Percentiles rank a stretch among this genome's conserved stretches.
These are phyloP conservation scores for Bombus breviceps DNA, from an alignment of 1,140 invertebrate species.

Conservation along the genomic window DNA sequence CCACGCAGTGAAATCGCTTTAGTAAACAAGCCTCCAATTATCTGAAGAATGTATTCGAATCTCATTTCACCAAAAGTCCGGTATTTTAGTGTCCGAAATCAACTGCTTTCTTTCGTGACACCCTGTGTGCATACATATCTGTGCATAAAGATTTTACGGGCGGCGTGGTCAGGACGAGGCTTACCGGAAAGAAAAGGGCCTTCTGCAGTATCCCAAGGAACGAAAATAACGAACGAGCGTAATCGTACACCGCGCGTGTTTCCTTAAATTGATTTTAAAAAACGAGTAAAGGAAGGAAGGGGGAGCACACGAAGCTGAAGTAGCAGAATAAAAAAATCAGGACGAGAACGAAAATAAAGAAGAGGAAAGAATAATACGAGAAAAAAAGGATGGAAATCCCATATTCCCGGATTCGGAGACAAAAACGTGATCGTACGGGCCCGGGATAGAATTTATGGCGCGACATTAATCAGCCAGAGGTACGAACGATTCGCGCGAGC, in stretches of 20 bases:
- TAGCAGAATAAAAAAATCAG: neutral
- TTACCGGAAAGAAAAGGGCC: constrained; percentile 1
- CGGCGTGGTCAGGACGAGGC: neutral
- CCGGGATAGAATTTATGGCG: constrained; percentile 16
- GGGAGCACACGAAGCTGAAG: neutral
- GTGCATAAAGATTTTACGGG: constrained; percentile 53
- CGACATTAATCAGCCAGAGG: constrained; percentile 19
- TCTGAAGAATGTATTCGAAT: neutral
- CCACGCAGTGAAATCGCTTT: neutral
- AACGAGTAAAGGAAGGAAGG: neutral
- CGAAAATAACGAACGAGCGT: constrained; percentile 16
- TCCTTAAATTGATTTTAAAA: constrained; percentile 9
- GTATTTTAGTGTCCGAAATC: neutral
- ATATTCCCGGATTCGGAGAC: neutral
- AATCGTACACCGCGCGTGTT: neutral
- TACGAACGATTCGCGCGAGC: constrained; percentile 38
- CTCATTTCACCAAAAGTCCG: neutral
- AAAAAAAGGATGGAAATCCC: neutral
- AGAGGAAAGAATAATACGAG: neutral
- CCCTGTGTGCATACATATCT: neutral
- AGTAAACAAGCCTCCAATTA: neutral
- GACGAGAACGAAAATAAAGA: neutral
- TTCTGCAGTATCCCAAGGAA: neutral
- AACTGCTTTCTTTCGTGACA: neutral
- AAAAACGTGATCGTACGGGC: neutral